Evolutionary conservation across 2,888 invertebrate species (phyloP), one percentile per base, ranked within the genome.

Genomic region (Busseola fusca): DNA sequence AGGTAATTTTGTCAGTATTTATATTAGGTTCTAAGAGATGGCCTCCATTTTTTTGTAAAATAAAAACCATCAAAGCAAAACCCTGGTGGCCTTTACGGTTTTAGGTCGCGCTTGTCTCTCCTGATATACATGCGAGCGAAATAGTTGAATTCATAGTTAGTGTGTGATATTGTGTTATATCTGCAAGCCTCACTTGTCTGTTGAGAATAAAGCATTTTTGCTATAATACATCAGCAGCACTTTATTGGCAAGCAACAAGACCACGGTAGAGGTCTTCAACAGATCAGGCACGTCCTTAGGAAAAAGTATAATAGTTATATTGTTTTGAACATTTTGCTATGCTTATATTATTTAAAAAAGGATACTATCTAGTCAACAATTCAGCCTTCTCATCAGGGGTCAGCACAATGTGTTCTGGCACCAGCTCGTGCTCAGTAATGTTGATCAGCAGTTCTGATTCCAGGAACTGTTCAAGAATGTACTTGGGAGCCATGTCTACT

Each of bases 401-500:
- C 96, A 99, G 97, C 3, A 99, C 99, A 69, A 99, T 99, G 94
- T 99, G 99, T 92, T 99, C 99, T 0, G 99, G 99, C 1, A 99
- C 99, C 86, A 99, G 93, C 94, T 99, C 99, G 88, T 99, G 99
- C 91, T 99, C 99, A 0, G 99, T 99, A 14, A 99, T 99, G 90
- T 99, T 99, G 82, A 99, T 99, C 64, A 99, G 95, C 62, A 99
- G 95, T 92, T 99, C 99, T 0, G 99, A 98, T 91, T 98, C 98
- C 60, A 98, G 91, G 91, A 99, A 98, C 87, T 99, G 99, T 93
- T 99, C 99, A 80, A 99, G 94, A 86, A 99, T 99, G 91, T 99
- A 99, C 92, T 99, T 99, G 0, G 99, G 99, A 0, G 99, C 99
- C 99, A 99, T 99, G 91, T 99, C 99, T 0, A 98, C 98, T 59